Evolutionary conservation across 1,140 invertebrate species (phyloP).

Genomic region (Zaprionus davidi): DNA sequence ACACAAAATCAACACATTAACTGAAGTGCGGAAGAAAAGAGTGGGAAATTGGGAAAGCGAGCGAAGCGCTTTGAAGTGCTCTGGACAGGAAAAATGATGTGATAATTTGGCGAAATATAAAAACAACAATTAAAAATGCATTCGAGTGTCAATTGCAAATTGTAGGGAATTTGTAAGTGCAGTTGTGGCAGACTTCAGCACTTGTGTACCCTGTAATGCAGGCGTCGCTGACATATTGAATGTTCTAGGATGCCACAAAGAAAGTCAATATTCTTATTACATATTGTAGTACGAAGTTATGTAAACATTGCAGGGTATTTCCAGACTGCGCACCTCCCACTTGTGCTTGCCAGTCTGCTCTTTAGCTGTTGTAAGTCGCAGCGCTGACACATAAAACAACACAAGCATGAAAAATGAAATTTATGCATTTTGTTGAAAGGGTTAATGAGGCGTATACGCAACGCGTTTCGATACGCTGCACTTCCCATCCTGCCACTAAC

Average conservation of each 20-base stretch:
- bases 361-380: constrained; percentile 4
- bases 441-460: constrained; percentile 53
- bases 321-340: too few species aligned
- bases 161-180: not conserved
- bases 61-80: constrained; percentile 62
- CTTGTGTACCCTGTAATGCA: not conserved
- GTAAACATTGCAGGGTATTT: not conserved
- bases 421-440: constrained; percentile 68
- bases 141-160: constrained; percentile 70
- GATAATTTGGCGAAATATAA: constrained; percentile 77
- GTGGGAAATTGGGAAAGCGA: not conserved
- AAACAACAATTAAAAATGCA: constrained; percentile 71
- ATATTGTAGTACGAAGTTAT: too few species aligned
- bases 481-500: constrained; percentile 25
- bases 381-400: constrained; percentile 31
- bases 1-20: constrained; percentile 67
- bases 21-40: not conserved
- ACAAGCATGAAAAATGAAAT: constrained; percentile 45
- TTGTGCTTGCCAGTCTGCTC: not conserved
- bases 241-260: not conserved
- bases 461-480: constrained; percentile 37
- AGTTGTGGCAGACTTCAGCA: not conserved
- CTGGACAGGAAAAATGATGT: constrained; percentile 59
- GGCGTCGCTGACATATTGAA: not conserved
- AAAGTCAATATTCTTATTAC: not conserved